Evolutionary conservation across 2,797 vertebrate genomes (phyloP).

Genomic region (Iguana delicatissima): DNA sequence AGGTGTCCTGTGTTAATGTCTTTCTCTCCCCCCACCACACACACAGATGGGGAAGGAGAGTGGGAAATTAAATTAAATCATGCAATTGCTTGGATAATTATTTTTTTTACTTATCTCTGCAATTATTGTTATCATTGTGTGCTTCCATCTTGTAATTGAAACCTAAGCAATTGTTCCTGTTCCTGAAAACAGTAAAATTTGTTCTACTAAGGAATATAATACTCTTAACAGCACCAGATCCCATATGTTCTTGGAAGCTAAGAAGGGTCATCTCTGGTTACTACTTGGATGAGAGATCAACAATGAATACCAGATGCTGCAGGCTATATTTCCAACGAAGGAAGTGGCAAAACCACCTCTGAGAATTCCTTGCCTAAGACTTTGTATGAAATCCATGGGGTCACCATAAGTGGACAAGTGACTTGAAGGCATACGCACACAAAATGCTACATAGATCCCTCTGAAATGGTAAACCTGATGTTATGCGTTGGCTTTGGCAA

Average conservation of each 20-base stretch:
- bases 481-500: neutral
- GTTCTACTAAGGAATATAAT: neutral
- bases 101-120: neutral
- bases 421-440: too few relatives aligned
- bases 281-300: too few relatives aligned
- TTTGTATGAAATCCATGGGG: too few relatives aligned
- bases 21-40: too few relatives aligned
- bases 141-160: neutral
- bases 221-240: neutral
- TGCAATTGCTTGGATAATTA: neutral
- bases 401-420: too few relatives aligned
- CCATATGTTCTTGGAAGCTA: too few relatives aligned
- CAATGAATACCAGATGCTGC: too few relatives aligned
- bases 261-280: too few relatives aligned
- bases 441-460: neutral
- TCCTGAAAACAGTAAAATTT: neutral
- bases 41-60: neutral
- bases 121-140: neutral
- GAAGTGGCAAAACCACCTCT: too few relatives aligned
- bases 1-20: too few relatives aligned
- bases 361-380: too few relatives aligned
- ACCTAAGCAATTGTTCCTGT: neutral
- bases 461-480: neutral
- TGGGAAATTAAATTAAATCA: neutral
- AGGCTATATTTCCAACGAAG: too few relatives aligned